Percentiles rank a stretch among this genome's conserved stretches.
Conservation (phyloP, 30 jellyfish, hydroid and myxozoan genomes). For the Phacellophora camtschatica region DNA sequence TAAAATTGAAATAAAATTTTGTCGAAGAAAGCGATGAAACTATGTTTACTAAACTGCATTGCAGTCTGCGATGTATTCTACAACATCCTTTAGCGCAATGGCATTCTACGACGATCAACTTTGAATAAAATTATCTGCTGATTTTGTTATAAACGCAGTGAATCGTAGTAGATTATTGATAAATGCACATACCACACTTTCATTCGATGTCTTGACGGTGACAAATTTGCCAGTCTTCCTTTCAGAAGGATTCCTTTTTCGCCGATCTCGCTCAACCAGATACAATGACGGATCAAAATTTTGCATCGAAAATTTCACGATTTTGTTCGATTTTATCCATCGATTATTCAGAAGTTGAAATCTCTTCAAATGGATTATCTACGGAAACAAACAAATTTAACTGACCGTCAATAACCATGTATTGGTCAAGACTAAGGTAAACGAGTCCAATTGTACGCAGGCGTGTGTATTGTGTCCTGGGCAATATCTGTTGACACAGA, state of each 20-base stretch:
- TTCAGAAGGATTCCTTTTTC: conserved; percentile 45
- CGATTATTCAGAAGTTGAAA: conserved; percentile 87
- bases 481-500: no score
- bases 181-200: conserved; percentile 4
- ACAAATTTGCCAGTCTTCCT: conserved; percentile 16
- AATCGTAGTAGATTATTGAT: no score
- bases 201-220: conserved; percentile 15
- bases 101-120: no score
- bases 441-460: background rate
- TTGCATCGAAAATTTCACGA: conserved; percentile 75
- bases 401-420: background rate
- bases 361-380: conserved; percentile 90
- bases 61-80: no score
- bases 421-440: background rate
- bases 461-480: background rate
- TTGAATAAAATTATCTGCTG: no score
- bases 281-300: conserved; percentile 75
- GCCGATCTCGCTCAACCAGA: conserved; percentile 60
- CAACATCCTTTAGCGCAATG: no score
- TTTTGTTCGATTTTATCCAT: conserved; percentile 90
- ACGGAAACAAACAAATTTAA: background rate
- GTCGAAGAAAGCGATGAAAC: no score
- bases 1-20: no score
- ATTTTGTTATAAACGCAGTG: no score
- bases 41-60: no score